These are phyloP conservation scores for Cyprinus carpio DNA, from an alignment of 2,113 vertebrate genomes.

Conservation along the genomic window DNA sequence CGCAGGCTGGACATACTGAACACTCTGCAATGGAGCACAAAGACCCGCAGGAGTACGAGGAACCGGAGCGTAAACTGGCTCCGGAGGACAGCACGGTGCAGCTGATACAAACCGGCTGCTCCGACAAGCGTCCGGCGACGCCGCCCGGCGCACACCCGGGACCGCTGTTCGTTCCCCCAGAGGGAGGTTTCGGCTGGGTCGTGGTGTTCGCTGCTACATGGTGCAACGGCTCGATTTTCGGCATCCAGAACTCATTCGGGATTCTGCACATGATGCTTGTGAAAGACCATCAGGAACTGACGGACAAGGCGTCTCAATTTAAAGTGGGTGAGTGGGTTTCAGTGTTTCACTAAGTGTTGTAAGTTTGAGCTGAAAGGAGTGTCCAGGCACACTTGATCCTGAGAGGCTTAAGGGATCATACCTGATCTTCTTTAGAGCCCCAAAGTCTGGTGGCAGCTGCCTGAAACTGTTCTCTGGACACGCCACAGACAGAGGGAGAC, in stretches of 20 bases:
- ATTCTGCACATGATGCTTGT: conserved; percentile 91
- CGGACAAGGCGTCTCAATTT: conserved; percentile 82
- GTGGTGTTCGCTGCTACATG: conserved; percentile 95
- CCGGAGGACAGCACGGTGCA: conserved; percentile 68
- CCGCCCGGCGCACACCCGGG: conserved; percentile 60
- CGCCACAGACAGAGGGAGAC: background rate
- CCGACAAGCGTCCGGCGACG: conserved; percentile 61
- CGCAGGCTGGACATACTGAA: conserved; percentile 53
- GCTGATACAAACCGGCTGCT: conserved; percentile 65
- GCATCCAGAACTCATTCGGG: conserved; percentile 97
- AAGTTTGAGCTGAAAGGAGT: background rate
- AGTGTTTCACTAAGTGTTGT: conserved; percentile 7
- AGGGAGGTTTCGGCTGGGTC: conserved; percentile 93
- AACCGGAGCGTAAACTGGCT: conserved; percentile 53
- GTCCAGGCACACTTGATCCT: conserved; percentile 15
- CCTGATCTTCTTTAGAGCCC: background rate
- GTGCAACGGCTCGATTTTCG: conserved; percentile 99
- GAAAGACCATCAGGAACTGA: conserved; percentile 74
- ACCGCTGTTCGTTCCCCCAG: conserved; percentile 81
- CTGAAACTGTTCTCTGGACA: background rate
- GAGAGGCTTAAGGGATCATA: conserved; percentile 5
- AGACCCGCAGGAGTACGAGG: conserved; percentile 40
- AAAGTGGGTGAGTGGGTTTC: conserved; percentile 87
- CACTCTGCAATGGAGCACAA: conserved; percentile 57
- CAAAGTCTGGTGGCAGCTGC: background rate